These are phyloP conservation scores for Sebastes fasciatus DNA, from an alignment of 2,113 vertebrate genomes.

Conservation along the genomic window DNA sequence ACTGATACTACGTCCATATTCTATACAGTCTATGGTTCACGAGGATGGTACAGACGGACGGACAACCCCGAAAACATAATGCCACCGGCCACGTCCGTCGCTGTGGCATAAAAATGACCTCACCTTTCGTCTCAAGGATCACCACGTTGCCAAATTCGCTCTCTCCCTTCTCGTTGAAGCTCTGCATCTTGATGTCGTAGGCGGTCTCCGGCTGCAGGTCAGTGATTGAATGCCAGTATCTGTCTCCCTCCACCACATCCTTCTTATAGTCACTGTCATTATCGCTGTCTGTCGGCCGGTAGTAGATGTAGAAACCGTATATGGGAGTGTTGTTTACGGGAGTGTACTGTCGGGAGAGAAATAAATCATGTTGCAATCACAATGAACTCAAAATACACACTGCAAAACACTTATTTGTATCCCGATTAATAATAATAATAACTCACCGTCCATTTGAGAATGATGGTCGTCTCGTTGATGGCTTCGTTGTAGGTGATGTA, in stretches of 20 bases:
- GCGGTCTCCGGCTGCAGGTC: conserved; percentile 97
- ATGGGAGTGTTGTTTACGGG: conserved; percentile 98
- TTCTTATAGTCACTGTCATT: conserved; percentile 99
- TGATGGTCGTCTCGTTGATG: conserved; percentile 96
- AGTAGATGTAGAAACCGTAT: conserved; percentile 98
- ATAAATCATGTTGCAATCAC: conserved; percentile 34
- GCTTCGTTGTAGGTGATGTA: conserved; percentile 99
- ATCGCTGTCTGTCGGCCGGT: conserved; percentile 98
- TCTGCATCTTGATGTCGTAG: conserved; percentile 99
- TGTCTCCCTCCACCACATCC: conserved; percentile 95
- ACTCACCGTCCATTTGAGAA: conserved; percentile 96
- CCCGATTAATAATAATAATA: neutral
- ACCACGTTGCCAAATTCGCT: conserved; percentile 98
- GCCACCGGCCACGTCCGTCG: no score
- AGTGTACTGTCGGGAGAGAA: conserved; percentile 86
- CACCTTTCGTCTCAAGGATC: conserved; percentile 98
- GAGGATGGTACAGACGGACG: no score
- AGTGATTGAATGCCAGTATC: conserved; percentile 96
- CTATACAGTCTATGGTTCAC: no score
- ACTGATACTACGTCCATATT: no score
- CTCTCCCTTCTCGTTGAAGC: conserved; percentile 96
- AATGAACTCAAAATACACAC: neutral
- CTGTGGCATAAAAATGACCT: neutral
- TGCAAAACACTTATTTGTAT: neutral
- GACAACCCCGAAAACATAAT: no score